phyloP scores from a whole-genome alignment of 2,113 vertebrate genomes.

The Notiomystis cincta region DNA sequence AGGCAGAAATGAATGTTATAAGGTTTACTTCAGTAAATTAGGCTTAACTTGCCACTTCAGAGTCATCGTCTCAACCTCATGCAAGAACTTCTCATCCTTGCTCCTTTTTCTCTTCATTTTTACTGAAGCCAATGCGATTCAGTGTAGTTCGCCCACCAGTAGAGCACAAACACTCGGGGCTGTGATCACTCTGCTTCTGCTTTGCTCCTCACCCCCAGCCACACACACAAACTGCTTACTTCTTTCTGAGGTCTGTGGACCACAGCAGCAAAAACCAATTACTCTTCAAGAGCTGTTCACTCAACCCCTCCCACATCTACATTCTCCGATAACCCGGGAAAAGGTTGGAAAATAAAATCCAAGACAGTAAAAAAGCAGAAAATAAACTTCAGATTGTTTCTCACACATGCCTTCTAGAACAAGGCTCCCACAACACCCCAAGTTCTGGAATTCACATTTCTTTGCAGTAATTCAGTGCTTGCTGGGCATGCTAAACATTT shows the following conservation, averaged over 20 bases:
- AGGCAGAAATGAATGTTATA: neutral
- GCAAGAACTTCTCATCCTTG: neutral
- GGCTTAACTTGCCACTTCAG: neutral
- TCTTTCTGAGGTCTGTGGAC: neutral
- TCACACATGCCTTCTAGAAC: neutral
- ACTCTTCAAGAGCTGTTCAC: neutral
- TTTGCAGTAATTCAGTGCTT: neutral
- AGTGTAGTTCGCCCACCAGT: neutral
- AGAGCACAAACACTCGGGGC: accelerated
- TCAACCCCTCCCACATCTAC: neutral
- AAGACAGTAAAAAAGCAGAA: neutral
- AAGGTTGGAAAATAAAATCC: neutral
- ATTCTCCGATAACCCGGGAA: neutral
- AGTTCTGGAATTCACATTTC: neutral
- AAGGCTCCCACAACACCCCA: neutral
- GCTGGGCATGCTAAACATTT: neutral
- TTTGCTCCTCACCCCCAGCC: neutral
- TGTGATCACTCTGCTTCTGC: neutral
- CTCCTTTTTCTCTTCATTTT: neutral
- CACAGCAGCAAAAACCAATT: conserved; percentile 11
- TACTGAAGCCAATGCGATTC: neutral
- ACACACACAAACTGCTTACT: neutral
- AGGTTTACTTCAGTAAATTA: neutral
- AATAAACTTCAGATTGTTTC: neutral
- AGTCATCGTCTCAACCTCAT: neutral